Evolutionary conservation across 2,888 invertebrate species (phyloP).

Genomic region (Lepidonotus clava): DNA sequence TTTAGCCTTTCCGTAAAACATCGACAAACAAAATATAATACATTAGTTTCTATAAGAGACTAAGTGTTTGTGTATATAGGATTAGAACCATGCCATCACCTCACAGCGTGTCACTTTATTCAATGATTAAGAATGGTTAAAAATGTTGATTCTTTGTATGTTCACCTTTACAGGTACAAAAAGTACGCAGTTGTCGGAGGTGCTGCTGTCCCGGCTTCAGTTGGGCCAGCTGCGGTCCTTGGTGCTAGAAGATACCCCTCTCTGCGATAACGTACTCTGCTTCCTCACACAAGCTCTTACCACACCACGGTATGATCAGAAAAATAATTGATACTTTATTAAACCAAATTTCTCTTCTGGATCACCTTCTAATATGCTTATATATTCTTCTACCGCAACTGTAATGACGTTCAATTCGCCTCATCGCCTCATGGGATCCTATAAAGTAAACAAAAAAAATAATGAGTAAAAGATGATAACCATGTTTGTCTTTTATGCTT

Average conservation of each 20-base stretch:
- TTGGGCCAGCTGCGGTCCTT: background rate
- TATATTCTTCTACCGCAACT: too few relatives aligned
- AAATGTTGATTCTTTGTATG: background rate
- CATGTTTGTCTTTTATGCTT: too few relatives aligned
- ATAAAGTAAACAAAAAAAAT: too few relatives aligned
- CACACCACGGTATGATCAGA: background rate
- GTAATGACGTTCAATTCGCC: too few relatives aligned
- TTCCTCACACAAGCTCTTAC: conserved; percentile 18
- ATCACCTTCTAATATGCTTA: too few relatives aligned
- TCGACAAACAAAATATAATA: background rate
- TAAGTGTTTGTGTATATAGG: too few relatives aligned
- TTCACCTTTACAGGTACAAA: background rate
- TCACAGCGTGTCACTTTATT: background rate
- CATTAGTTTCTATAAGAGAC: background rate
- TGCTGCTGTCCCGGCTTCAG: background rate
- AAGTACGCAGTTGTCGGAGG: background rate
- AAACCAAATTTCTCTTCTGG: too few relatives aligned
- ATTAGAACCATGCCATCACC: too few relatives aligned
- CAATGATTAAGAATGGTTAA: too few relatives aligned
- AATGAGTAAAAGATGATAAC: too few relatives aligned
- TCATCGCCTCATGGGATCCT: too few relatives aligned
- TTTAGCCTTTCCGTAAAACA: background rate
- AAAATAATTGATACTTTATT: too few relatives aligned
- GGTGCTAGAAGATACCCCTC: conserved; percentile 20
- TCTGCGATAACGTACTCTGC: conserved; percentile 7